Percentiles rank a stretch among this genome's conserved stretches.
phyloP scores from a whole-genome alignment of 2,113 vertebrate genomes.

The Gobius niger region DNA sequence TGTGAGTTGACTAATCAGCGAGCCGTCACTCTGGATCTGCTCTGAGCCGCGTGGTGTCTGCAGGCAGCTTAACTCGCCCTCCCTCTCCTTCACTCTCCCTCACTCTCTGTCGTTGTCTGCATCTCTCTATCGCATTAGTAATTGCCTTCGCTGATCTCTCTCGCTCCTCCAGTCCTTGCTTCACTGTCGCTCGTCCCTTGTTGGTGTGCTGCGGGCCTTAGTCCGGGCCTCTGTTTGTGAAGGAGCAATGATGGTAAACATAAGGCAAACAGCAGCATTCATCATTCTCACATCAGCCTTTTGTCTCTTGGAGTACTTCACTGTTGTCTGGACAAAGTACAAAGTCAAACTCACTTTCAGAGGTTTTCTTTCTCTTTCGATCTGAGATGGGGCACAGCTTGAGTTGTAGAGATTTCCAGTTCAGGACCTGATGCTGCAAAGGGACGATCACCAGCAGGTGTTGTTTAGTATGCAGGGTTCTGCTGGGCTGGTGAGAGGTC shows the following conservation, averaged over 20 bases:
- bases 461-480: no score
- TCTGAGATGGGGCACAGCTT: no score
- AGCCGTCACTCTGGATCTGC: constrained; percentile 79
- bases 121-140: no score
- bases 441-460: no score
- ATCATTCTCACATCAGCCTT: constrained; percentile 63
- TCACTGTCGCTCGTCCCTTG: constrained; percentile 7
- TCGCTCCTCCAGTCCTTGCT: constrained; percentile 33
- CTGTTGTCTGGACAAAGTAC: constrained; percentile 23
- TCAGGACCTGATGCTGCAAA: no score
- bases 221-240: constrained; percentile 53
- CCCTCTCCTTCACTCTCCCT: constrained; percentile 43
- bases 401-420: no score
- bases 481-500: no score
- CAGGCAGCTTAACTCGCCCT: constrained; percentile 65
- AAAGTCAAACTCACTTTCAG: constrained; percentile 22
- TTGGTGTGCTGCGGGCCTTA: constrained; percentile 37
- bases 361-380: neutral
- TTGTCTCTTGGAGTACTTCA: constrained; percentile 48
- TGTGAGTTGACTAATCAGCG: constrained; percentile 82
- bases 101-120: constrained; percentile 24
- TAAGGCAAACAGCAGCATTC: constrained; percentile 68
- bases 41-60: constrained; percentile 74
- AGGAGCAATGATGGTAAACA: constrained; percentile 70
- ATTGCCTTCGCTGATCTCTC: constrained; percentile 21